Percentiles rank a stretch among this genome's conserved stretches.
Conservation (phyloP, 2,888 invertebrate genomes). For the Apamea anceps region DNA sequence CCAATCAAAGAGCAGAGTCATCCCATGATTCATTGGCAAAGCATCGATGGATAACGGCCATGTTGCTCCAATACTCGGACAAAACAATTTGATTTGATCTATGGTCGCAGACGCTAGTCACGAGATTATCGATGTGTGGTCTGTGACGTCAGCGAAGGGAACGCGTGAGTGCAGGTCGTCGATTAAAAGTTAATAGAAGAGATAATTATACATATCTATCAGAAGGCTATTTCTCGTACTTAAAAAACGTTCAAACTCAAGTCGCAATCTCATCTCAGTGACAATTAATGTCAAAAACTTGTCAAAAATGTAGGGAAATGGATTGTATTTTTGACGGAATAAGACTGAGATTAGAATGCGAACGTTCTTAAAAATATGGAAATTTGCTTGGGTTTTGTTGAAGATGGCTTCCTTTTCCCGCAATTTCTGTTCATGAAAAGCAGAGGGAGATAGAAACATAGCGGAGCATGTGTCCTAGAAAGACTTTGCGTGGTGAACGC, state of each 20-base stretch:
- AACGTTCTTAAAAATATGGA: too few species aligned
- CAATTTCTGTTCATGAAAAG: background rate
- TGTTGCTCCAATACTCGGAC: slow-evolving; percentile 49
- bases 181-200: slow-evolving; percentile 2
- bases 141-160: slow-evolving; percentile 44
- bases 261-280: too few species aligned
- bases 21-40: slow-evolving; percentile 41
- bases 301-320: too few species aligned
- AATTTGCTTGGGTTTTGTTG: background rate
- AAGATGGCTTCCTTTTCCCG: background rate
- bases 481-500: background rate
- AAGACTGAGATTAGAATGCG: too few species aligned
- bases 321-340: too few species aligned
- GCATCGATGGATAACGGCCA: slow-evolving; percentile 28
- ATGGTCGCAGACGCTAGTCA: slow-evolving; percentile 48
- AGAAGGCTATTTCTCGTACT: background rate
- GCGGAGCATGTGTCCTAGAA: background rate
- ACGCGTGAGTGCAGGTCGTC: slow-evolving; percentile 21
- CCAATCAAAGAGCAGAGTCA: slow-evolving; percentile 25
- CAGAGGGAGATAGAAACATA: background rate
- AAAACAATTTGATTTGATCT: slow-evolving; percentile 66
- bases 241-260: too few species aligned
- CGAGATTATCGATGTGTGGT: slow-evolving; percentile 67
- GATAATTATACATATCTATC: background rate
- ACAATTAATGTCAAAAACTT: too few species aligned